A percentile compares a stretch with the other conserved stretches of the same genome.
Evolutionary conservation across 2,888 invertebrate genomes (phyloP).

Genomic region (Euplexia lucipara): DNA sequence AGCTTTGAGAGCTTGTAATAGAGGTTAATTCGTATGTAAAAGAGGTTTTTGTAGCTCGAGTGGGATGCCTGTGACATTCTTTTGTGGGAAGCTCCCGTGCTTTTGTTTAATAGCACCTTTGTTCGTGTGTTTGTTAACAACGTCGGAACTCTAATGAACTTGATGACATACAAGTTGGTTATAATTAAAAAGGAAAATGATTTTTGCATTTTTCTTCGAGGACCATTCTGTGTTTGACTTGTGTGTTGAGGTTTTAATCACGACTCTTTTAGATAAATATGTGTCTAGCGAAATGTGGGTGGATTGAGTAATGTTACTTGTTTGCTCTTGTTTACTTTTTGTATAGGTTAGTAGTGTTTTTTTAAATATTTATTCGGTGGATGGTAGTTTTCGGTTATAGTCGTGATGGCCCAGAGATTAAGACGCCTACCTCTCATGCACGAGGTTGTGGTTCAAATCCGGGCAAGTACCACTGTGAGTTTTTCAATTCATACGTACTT

Average conservation of each 20-base stretch:
- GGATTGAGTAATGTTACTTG: constrained; percentile 1
- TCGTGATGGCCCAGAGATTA: no score
- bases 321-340: not conserved
- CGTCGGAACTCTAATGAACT: constrained; percentile 72
- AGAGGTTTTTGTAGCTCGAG: constrained; percentile 51
- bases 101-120: constrained; percentile 75
- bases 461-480: no score
- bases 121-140: constrained; percentile 72
- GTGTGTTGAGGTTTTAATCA: constrained; percentile 41
- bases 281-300: constrained; percentile 2
- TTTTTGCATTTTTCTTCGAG: constrained; percentile 52
- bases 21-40: constrained; percentile 40
- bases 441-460: no score
- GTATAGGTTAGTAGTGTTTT: not conserved
- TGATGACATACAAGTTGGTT: constrained; percentile 67
- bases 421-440: no score
- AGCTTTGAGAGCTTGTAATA: constrained; percentile 46
- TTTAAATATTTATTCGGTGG: no score
- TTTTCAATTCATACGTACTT: no score
- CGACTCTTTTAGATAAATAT: constrained; percentile 17
- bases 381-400: no score
- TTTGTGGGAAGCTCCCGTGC: constrained; percentile 71
- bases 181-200: constrained; percentile 78
- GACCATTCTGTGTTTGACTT: constrained; percentile 32
- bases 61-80: constrained; percentile 76